Evolutionary conservation across 2,113 vertebrate species (phyloP), one percentile per base, ranked within the genome.

Genomic region (Sebastes schlegelii): DNA sequence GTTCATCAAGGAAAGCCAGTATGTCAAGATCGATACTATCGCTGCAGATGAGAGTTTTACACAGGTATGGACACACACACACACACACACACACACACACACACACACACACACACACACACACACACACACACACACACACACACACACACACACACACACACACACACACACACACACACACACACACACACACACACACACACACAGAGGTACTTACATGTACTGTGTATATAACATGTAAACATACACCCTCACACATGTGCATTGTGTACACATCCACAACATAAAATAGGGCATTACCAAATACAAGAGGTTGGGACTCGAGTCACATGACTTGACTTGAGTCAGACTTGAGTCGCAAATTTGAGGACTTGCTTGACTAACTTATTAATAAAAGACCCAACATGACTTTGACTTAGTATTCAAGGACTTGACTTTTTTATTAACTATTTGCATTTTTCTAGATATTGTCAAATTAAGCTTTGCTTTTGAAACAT

Each of bases 21-120:
- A 96, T 12, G 88, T 95, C 69, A 97, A 97, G 90, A 96, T 96
- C 19, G 96, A 96, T 74, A 97, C 96, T 1, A 96, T 97, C 5
- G 96, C 96, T 10, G 96, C 96, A 19, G 96, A 97, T 80, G 96
- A 96, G 84, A 97, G 96, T 87, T 97, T 97, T 75, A 96, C 96
- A 12, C 95, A 97, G 92, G 94, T 95, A 91, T 55, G 66, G 19
- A 76, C 4, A 55, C 43, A 55, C 26, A n/a, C 4, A 60, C 43
- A 42, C 43, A n/a, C 21, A 64, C 46, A 58, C 12, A 45, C 62
- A 58, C 4, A 0, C 2, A 8, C n/a, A n/a, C n/a, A n/a, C n/a
- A n/a, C n/a, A 54, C 8, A 42, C 58, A 61, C 6, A 1, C 3
- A 8, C 48, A 49, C 46, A 7, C 5, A 23, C 45, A 65, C 34